phyloP scores from a whole-genome alignment of 2,113 vertebrate genomes.

The Lycocorax pyrrhopterus region DNA sequence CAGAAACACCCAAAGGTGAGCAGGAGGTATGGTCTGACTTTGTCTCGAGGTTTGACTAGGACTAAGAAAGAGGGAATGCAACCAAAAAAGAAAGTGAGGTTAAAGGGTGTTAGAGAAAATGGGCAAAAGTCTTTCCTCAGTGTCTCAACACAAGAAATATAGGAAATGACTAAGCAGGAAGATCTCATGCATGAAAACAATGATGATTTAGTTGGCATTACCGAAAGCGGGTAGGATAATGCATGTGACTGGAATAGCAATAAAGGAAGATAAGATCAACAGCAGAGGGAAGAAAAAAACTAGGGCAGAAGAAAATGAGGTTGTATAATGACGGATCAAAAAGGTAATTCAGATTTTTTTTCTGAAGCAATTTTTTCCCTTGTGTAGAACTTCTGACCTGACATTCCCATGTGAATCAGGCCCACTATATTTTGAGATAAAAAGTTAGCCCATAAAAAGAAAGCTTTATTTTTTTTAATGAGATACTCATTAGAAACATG shows the following conservation, averaged over 20 bases:
- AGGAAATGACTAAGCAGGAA: conserved; percentile 29
- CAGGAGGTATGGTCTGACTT: not conserved
- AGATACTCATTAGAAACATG: not conserved
- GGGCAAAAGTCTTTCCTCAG: not conserved
- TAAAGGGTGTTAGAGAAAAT: not conserved
- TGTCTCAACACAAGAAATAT: not conserved
- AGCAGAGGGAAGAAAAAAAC: not conserved
- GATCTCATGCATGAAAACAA: conserved; percentile 48
- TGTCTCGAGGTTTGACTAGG: not conserved
- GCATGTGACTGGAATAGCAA: conserved; percentile 42
- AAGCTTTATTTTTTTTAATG: not conserved
- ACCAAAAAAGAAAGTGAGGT: not conserved
- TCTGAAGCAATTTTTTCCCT: not conserved
- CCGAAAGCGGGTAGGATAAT: not conserved
- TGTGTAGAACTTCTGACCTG: not conserved
- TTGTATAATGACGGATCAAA: conserved; percentile 25
- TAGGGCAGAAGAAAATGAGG: conserved; percentile 13
- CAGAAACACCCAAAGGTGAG: not conserved
- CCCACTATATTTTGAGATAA: not conserved
- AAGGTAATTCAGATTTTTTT: not conserved
- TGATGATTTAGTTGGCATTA: conserved; percentile 34
- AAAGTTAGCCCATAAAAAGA: not conserved
- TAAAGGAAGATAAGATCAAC: conserved; percentile 16
- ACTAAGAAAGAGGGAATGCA: not conserved
- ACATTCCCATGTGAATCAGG: not conserved